phyloP scores from a whole-genome alignment of 2,113 vertebrate species.

The Eulemur rufifrons region DNA sequence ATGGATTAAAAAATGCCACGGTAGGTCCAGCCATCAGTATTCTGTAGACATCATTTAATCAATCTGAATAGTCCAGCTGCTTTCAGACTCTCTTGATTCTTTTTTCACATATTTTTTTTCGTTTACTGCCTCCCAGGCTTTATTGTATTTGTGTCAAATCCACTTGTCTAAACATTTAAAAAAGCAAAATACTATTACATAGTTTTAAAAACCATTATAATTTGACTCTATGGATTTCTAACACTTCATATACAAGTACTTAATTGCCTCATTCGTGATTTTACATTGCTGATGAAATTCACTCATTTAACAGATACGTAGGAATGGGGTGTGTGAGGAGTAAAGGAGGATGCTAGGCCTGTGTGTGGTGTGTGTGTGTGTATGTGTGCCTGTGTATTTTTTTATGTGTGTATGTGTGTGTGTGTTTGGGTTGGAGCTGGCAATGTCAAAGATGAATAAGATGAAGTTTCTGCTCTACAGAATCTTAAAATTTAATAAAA shows the following conservation, averaged over 20 bases:
- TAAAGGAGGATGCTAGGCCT: neutral
- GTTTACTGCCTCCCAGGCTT: constrained; percentile 29
- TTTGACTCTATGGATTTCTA: constrained; percentile 31
- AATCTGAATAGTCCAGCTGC: constrained; percentile 33
- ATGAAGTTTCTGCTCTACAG: neutral
- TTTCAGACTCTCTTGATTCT: constrained; percentile 13
- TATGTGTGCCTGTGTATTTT: neutral
- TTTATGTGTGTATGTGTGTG: neutral
- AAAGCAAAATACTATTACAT: constrained; percentile 23
- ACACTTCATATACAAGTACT: neutral
- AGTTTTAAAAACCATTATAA: constrained; percentile 44
- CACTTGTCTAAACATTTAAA: constrained; percentile 57
- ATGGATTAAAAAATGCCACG: neutral
- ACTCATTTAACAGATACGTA: neutral
- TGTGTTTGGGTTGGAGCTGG: neutral
- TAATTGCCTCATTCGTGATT: neutral
- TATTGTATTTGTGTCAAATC: constrained; percentile 67
- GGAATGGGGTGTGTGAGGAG: too few relatives aligned
- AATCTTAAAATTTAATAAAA: constrained; percentile 52
- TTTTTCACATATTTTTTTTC: constrained; percentile 51
- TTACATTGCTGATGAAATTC: neutral
- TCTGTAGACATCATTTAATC: constrained; percentile 50
- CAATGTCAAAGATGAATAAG: neutral
- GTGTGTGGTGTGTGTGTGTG: neutral
- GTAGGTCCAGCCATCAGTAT: constrained; percentile 25